A percentile compares a stretch with the other conserved stretches of the same genome.
phyloP scores from a whole-genome alignment of 2,888 invertebrate species.

The Phorcus lineatus region DNA sequence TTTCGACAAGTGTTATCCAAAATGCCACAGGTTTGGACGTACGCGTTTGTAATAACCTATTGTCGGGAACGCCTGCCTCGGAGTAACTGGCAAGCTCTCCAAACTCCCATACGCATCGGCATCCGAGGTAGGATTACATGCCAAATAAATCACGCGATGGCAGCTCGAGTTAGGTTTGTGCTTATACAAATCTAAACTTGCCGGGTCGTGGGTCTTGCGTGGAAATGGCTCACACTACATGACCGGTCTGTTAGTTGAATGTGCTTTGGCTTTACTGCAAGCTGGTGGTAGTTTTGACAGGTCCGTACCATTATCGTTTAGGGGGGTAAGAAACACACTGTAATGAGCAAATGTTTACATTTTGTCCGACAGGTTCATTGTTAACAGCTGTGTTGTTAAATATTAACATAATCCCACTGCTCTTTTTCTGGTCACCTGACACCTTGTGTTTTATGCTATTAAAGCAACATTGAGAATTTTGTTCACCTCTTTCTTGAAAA shows the following conservation, averaged over 20 bases:
- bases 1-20: constrained; percentile 4
- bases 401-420: too few species aligned
- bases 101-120: constrained; percentile 20
- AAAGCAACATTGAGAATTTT: too few species aligned
- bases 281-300: constrained; percentile 17
- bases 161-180: constrained; percentile 21
- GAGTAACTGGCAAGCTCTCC: background rate
- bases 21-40: background rate
- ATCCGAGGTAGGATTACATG: constrained; percentile 3
- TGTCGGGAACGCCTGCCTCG: constrained; percentile 11
- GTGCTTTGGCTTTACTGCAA: background rate
- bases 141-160: constrained; percentile 22
- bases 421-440: too few species aligned
- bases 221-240: background rate
- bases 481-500: too few species aligned
- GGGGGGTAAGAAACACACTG: background rate
- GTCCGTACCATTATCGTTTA: background rate
- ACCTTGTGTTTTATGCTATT: too few species aligned
- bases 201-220: background rate
- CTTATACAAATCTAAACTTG: constrained; percentile 17
- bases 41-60: constrained; percentile 13
- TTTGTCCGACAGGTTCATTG: too few species aligned
- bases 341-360: too few species aligned
- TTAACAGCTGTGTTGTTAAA: too few species aligned
- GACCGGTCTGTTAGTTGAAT: background rate